Evolutionary conservation across 2,797 vertebrate genomes (phyloP).

Genomic region (Tadarida brasiliensis): DNA sequence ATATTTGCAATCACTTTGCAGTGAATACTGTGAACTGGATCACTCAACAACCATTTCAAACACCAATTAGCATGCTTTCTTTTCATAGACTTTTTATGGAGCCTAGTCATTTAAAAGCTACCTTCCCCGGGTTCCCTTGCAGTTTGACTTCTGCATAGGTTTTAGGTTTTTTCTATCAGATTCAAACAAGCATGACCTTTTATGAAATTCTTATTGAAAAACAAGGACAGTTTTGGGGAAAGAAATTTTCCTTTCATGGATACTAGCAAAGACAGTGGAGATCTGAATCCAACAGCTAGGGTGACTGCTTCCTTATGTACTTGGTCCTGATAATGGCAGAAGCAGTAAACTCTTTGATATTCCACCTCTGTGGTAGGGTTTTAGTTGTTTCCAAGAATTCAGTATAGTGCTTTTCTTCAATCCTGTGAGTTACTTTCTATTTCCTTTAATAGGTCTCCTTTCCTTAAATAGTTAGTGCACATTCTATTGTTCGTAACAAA

Average conservation of each 20-base stretch:
- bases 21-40: neutral
- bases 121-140: neutral
- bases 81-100: neutral
- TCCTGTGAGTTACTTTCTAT: neutral
- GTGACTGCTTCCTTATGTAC: neutral
- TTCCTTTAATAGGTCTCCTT: neutral
- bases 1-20: neutral
- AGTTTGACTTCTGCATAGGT: neutral
- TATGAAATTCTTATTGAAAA: neutral
- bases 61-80: neutral
- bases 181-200: neutral
- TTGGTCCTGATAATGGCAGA: neutral
- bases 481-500: neutral
- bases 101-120: neutral
- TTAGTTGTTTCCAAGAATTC: neutral
- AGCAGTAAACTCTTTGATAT: neutral
- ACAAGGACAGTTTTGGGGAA: neutral
- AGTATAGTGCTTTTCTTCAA: neutral
- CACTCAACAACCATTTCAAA: neutral
- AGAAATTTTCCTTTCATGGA: neutral
- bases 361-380: neutral
- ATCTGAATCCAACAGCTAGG: neutral
- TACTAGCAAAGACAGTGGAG: neutral
- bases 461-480: neutral
- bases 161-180: neutral